Conservation (phyloP, 2,797 vertebrate genomes). For the Sebastolobus altivelis region DNA sequence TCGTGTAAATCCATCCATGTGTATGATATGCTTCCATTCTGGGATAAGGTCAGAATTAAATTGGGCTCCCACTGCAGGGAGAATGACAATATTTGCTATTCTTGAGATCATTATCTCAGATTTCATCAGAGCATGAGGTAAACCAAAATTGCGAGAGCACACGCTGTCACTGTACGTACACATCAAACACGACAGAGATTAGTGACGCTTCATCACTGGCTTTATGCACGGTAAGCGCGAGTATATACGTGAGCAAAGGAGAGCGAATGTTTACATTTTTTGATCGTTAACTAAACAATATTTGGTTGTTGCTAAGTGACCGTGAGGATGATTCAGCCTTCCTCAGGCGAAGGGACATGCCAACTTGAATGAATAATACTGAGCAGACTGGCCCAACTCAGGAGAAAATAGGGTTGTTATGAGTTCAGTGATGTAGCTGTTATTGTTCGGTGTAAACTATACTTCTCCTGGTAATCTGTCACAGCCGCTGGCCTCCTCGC, state of each 20-base stretch:
- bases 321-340: constrained; percentile 77
- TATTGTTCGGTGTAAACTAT: constrained; percentile 76
- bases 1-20: constrained; percentile 62
- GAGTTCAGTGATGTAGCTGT: constrained; percentile 74
- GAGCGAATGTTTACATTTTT: constrained; percentile 63
- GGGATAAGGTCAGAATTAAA: constrained; percentile 75
- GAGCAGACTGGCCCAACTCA: constrained; percentile 71
- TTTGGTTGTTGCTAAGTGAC: constrained; percentile 86
- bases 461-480: constrained; percentile 61
- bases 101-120: constrained; percentile 63
- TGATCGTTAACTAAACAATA: constrained; percentile 76
- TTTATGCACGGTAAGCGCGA: constrained; percentile 13
- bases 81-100: constrained; percentile 73
- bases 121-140: constrained; percentile 59
- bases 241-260: constrained; percentile 18
- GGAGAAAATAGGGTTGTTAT: constrained; percentile 75
- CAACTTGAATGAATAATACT: constrained; percentile 78
- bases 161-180: background rate
- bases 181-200: background rate
- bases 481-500: constrained; percentile 31
- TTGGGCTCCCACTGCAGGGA: constrained; percentile 57
- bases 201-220: constrained; percentile 20
- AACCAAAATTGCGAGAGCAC: constrained; percentile 26
- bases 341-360: constrained; percentile 70
- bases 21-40: constrained; percentile 70